Evolutionary conservation across 2,888 invertebrate species (phyloP).

Genomic region (Eugnorisma glareosa): DNA sequence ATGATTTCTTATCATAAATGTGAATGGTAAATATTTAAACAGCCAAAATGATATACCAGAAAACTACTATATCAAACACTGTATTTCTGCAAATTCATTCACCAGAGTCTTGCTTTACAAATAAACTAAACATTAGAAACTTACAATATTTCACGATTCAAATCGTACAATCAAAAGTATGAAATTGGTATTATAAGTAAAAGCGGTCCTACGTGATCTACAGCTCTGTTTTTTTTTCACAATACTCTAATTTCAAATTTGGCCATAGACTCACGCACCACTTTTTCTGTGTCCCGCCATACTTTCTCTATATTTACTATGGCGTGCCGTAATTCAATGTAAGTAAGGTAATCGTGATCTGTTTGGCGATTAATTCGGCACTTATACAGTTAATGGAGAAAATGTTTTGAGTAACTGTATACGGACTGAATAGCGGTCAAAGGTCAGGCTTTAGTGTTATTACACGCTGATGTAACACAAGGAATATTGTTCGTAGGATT

Average conservation of each 20-base stretch:
- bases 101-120: not conserved
- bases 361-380: conserved; percentile 75
- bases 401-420: conserved; percentile 67
- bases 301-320: conserved; percentile 82
- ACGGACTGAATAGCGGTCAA: conserved; percentile 48
- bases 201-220: conserved; percentile 52
- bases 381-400: conserved; percentile 72
- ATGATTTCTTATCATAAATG: conserved; percentile 2
- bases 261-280: conserved; percentile 67
- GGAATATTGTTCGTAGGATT: conserved; percentile 32
- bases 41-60: not conserved
- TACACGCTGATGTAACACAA: conserved; percentile 40
- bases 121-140: conserved; percentile 22
- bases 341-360: conserved; percentile 82
- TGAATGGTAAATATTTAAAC: conserved; percentile 4
- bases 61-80: not conserved
- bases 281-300: conserved; percentile 64
- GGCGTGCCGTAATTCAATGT: conserved; percentile 72
- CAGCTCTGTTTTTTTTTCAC: conserved; percentile 27
- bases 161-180: conserved; percentile 45
- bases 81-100: conserved; percentile 7
- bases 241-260: conserved; percentile 56
- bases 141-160: conserved; percentile 34
- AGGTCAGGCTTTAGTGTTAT: conserved; percentile 56
- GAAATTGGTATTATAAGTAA: conserved; percentile 53